These are phyloP conservation scores for Tupiocoris notatus DNA, from an alignment of 2,888 invertebrate species.

Conservation along the genomic window DNA sequence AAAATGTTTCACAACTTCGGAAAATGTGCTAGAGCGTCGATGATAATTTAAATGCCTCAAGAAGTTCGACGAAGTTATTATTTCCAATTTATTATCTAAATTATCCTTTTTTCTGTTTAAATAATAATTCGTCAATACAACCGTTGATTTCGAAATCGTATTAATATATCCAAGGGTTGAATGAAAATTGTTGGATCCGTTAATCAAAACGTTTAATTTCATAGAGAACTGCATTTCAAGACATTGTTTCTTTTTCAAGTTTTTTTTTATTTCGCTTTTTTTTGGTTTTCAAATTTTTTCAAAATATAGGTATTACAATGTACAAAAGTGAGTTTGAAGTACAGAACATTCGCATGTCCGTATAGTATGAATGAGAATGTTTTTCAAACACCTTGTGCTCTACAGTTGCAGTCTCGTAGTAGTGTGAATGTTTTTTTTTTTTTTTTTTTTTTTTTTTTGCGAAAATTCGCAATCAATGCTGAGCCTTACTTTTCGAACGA, in stretches of 20 bases:
- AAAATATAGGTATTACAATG: slow-evolving; percentile 41
- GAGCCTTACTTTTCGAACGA: too few relatives aligned
- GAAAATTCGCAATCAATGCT: too few relatives aligned
- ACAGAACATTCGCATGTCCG: slow-evolving; percentile 15
- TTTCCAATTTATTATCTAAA: too few relatives aligned
- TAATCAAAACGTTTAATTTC: slow-evolving; percentile 32
- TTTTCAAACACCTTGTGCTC: slow-evolving; percentile 25
- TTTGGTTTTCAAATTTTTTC: slow-evolving; percentile 13
- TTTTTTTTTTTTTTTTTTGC: background rate
- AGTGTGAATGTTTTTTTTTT: slow-evolving; percentile 10
- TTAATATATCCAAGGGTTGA: too few relatives aligned
- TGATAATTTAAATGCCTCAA: too few relatives aligned
- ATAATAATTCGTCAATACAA: too few relatives aligned
- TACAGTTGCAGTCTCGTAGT: slow-evolving; percentile 41
- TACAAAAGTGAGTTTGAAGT: slow-evolving; percentile 39
- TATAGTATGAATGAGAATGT: slow-evolving; percentile 33
- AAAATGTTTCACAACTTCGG: too few relatives aligned
- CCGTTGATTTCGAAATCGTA: too few relatives aligned
- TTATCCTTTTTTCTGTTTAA: too few relatives aligned
- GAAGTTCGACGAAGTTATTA: too few relatives aligned
- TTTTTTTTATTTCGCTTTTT: slow-evolving; percentile 10
- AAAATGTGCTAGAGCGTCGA: too few relatives aligned
- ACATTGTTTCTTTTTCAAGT: background rate
- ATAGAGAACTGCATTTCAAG: background rate
- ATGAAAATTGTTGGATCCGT: too few relatives aligned